Base-by-base conservation (phyloP, 2,888 invertebrate species). In the Pegoplata infirma region DNA sequence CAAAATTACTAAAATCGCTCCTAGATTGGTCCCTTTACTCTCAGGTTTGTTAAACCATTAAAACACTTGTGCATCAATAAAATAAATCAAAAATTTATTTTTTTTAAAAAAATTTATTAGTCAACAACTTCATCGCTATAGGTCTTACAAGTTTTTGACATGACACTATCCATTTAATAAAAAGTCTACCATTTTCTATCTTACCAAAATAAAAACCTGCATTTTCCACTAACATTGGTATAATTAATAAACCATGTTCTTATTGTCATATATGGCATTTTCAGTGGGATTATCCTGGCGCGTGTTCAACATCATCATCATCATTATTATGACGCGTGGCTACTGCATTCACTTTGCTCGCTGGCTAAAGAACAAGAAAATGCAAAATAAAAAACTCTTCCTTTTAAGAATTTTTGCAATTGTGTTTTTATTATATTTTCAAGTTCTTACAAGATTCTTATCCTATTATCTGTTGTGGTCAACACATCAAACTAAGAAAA, bases 241-340 rank as follows among this genome's bases (percentile, higher is more conserved):
- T 76, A 79, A 79, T 75, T 79, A 79, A 79, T 79, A 76, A 79
- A 79, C 56, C 79, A 76, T 79, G 79, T 79, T 76, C 67, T 76
- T 79, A 72, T 67, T 75, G 75, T 67, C 76, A 72, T 56, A 72
- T 72, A 67, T 79, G 79, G 71, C 79, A 76, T 76, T 51, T 75
- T 67, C 79, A 66, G 79, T 79, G 79, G 79, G 79, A 75, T 79
- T 79, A 32, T 79, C 67, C 71, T 76, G 79, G 79, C 75, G 75
- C 79, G 79, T 79, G 79, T 76, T 76, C 66, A 72, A 76, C 76
- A 79, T 76, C 76, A 76, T 79, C 76, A 79, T 79, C 71, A 71
- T 56, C 79, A 72, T 79, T 79, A 72, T 79, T 79, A 79, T 79
- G 79, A 79, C 75, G 79, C 79, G 76, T 76, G 76, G 76, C 79